These are phyloP conservation scores for Muntiacus muntjak DNA, from an alignment of 2,113 vertebrate genomes.

Conservation along the genomic window DNA sequence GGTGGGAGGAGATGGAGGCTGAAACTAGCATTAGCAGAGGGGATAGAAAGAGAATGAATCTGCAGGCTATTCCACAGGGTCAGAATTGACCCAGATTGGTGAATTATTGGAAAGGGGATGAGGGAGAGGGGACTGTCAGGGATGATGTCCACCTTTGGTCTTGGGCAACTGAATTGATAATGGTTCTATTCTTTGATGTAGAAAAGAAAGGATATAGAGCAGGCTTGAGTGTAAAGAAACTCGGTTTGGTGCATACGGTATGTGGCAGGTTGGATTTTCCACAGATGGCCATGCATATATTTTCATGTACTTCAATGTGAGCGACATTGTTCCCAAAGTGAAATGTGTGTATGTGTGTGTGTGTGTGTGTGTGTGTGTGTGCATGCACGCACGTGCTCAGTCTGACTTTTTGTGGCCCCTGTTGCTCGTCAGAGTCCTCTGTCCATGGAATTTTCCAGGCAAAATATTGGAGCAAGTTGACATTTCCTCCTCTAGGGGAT, in stretches of 20 bases:
- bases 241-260: neutral
- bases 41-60: neutral
- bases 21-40: neutral
- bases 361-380: neutral
- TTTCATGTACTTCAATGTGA: neutral
- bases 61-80: neutral
- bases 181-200: neutral
- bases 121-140: neutral
- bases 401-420: neutral
- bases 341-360: neutral
- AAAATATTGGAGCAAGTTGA: neutral
- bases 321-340: neutral
- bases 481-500: neutral
- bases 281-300: neutral
- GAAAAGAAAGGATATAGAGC: neutral
- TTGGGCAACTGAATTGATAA: neutral
- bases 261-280: neutral
- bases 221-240: neutral
- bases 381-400: fast-evolving
- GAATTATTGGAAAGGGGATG: neutral
- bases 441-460: neutral
- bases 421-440: neutral
- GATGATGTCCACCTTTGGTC: neutral
- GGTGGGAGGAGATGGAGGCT: neutral
- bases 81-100: neutral